Evolutionary conservation across 2,113 vertebrate genomes (phyloP).

Genomic region (Caloenas nicobarica): DNA sequence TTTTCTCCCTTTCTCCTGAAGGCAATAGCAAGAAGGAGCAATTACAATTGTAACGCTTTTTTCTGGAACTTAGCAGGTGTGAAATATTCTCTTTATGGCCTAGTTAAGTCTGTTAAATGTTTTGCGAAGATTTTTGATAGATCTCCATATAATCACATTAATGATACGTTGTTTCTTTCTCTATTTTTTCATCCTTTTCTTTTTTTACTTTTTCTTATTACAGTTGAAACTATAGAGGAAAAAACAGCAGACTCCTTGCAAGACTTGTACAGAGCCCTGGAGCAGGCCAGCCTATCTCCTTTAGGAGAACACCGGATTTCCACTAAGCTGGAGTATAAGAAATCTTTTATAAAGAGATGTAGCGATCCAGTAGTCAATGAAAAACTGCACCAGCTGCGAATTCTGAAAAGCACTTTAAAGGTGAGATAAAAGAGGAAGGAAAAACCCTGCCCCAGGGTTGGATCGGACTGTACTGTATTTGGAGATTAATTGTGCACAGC

Average conservation of each 20-base stretch:
- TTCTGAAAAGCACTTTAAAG: constrained; percentile 98
- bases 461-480: not conserved
- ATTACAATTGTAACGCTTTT: not conserved
- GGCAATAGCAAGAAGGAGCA: not conserved
- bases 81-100: not conserved
- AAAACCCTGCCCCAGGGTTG: constrained; percentile 18
- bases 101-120: not conserved
- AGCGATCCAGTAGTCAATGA: constrained; percentile 96
- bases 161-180: constrained; percentile 54
- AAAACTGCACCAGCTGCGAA: constrained; percentile 92
- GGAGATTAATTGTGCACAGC: not conserved
- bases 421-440: constrained; percentile 75
- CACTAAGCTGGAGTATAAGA: constrained; percentile 91
- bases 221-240: constrained; percentile 81
- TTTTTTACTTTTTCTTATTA: constrained; percentile 36
- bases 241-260: constrained; percentile 89
- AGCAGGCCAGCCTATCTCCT: constrained; percentile 91
- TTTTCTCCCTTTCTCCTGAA: not conserved
- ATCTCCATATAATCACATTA: not conserved
- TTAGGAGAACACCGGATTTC: constrained; percentile 87
- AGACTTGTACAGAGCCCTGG: constrained; percentile 93
- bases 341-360: constrained; percentile 91
- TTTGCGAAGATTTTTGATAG: not conserved
- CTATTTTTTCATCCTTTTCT: not conserved
- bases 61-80: not conserved